Conservation (phyloP, 2,888 invertebrate species). For the Heliconius aoede region DNA sequence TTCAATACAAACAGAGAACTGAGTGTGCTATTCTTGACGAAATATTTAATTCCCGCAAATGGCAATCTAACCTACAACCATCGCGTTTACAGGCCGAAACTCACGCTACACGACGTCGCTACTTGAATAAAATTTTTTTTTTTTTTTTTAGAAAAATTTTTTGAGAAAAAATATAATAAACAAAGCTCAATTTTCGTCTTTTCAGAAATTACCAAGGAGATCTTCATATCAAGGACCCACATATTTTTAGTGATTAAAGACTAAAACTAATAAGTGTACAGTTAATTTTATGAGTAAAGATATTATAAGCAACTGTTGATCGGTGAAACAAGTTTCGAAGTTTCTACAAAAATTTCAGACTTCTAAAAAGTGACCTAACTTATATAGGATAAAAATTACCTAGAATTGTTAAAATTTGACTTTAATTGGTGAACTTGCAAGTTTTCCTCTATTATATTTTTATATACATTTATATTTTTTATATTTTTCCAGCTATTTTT, state of each 20-base stretch:
- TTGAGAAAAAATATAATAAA: too few species aligned
- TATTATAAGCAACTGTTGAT: slow-evolving; percentile 15
- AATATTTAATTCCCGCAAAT: too few species aligned
- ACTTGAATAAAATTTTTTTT: neutral
- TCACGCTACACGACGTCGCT: neutral
- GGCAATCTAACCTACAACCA: neutral
- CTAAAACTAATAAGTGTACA: slow-evolving; percentile 1
- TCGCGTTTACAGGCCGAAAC: neutral
- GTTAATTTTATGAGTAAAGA: neutral
- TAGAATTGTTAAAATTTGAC: neutral
- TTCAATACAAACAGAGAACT: too few species aligned
- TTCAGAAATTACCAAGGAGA: slow-evolving; percentile 38
- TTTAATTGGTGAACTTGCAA: neutral
- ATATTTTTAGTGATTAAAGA: slow-evolving; percentile 20
- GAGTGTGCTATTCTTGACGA: too few species aligned
- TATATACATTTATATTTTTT: neutral
- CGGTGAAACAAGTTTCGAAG: slow-evolving; percentile 36
- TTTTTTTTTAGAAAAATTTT: too few species aligned
- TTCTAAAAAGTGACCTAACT: neutral
- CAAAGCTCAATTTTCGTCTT: neutral
- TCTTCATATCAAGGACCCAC: slow-evolving; percentile 16
- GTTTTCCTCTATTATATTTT: neutral
- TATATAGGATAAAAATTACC: neutral
- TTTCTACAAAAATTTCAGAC: neutral
- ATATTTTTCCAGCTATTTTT: neutral